These are phyloP conservation scores for Apeira syringaria DNA, from an alignment of 2,888 invertebrate genomes.

Conservation along the genomic window DNA sequence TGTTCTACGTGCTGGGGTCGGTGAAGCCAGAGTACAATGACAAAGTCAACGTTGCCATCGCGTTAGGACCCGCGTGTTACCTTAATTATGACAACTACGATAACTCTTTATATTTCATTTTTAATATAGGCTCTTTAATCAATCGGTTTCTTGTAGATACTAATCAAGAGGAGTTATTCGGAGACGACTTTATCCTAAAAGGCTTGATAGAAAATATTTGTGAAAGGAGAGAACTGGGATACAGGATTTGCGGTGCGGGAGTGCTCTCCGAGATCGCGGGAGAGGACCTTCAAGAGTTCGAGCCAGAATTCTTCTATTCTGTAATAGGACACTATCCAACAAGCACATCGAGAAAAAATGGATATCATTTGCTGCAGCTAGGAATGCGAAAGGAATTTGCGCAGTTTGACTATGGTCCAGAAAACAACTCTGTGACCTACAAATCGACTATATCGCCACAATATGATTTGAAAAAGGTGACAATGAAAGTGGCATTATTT, in stretches of 20 bases:
- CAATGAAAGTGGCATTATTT: constrained; percentile 54
- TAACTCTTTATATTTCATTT: constrained; percentile 11
- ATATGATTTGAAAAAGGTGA: constrained; percentile 32
- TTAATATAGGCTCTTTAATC: constrained; percentile 6
- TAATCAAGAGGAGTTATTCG: constrained; percentile 20
- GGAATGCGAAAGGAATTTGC: constrained; percentile 9
- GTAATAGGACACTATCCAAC: constrained; percentile 40
- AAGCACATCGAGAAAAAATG: constrained; percentile 40
- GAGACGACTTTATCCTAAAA: constrained; percentile 7
- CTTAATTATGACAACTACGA: constrained; percentile 32
- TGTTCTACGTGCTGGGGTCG: constrained; percentile 77
- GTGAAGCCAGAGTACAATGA: constrained; percentile 78
- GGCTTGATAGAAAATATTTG: constrained; percentile 15
- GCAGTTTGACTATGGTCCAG: constrained; percentile 17
- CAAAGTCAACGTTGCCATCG: constrained; percentile 75
- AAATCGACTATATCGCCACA: constrained; percentile 9
- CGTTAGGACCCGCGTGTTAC: constrained; percentile 81
- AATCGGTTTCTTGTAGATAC: constrained; percentile 8
- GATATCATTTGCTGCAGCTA: constrained; percentile 35
- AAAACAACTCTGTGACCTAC: constrained; percentile 15
- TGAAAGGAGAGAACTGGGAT: constrained; percentile 10
- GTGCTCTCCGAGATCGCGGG: constrained; percentile 55
- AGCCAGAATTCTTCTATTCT: constrained; percentile 59
- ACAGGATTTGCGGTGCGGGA: constrained; percentile 18
- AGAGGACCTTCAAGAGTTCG: constrained; percentile 73